Conservation (phyloP, 2,888 invertebrate genomes). For the Drosophila kanekoi region DNA sequence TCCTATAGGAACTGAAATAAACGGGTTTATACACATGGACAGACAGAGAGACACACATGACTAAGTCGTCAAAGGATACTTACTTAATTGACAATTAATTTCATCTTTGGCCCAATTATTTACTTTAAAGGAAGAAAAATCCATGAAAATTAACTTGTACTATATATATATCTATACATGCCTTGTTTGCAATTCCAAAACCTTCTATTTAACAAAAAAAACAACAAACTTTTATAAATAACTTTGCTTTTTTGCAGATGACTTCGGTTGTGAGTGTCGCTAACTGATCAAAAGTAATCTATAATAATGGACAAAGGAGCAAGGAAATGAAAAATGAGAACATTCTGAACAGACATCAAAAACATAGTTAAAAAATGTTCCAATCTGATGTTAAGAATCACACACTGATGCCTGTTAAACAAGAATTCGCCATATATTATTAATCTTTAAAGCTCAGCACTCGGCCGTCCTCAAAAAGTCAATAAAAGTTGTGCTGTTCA, state of each 20-base stretch:
- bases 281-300: conserved; percentile 7
- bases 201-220: no score
- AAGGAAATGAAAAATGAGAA: conserved; percentile 20
- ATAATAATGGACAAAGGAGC: conserved; percentile 6
- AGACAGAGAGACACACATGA: no score
- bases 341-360: conserved; percentile 1
- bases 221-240: neutral
- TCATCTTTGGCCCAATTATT: no score
- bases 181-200: no score
- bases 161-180: no score
- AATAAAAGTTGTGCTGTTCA: conserved; percentile 17
- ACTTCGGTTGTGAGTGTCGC: conserved; percentile 20
- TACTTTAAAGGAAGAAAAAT: no score
- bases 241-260: conserved; percentile 23
- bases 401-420: conserved; percentile 24
- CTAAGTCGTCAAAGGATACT: no score
- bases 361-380: conserved; percentile 30
- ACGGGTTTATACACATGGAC: no score
- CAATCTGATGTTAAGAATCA: conserved; percentile 18
- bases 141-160: no score
- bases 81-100: no score
- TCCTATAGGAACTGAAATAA: no score
- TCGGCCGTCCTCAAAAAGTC: conserved; percentile 10
- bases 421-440: conserved; percentile 26
- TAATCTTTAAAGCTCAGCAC: conserved; percentile 14